Evolutionary conservation across 2,113 vertebrate genomes (phyloP).

Genomic region (Empidonax alnorum): DNA sequence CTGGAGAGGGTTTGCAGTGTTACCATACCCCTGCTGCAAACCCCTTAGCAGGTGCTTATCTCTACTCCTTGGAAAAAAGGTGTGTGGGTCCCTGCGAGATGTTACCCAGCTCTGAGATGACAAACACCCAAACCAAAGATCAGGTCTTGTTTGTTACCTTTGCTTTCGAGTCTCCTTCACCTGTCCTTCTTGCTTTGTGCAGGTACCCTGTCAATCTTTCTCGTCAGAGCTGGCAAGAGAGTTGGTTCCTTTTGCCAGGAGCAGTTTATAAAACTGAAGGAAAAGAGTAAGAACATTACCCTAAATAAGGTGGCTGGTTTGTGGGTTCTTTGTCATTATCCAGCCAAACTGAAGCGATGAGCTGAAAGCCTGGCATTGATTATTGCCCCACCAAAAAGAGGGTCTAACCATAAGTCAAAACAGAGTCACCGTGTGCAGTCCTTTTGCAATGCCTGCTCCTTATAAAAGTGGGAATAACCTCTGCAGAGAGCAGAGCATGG

Average conservation of each 20-base stretch:
- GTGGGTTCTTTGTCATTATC: neutral
- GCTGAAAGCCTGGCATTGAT: neutral
- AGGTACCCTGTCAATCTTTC: neutral
- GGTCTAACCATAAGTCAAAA: neutral
- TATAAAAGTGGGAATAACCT: constrained; percentile 18
- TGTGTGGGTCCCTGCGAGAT: neutral
- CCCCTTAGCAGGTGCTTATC: neutral
- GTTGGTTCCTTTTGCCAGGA: neutral
- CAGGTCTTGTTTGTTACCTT: neutral
- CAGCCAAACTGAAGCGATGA: neutral
- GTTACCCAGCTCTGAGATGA: neutral
- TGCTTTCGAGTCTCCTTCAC: constrained; percentile 28
- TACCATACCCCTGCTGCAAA: neutral
- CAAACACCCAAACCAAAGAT: neutral
- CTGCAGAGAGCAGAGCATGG: neutral
- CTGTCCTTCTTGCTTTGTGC: neutral
- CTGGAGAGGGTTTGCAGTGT: neutral
- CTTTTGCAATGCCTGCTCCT: neutral
- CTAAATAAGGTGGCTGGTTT: neutral
- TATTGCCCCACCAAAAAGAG: neutral
- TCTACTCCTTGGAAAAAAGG: neutral
- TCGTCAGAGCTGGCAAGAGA: neutral
- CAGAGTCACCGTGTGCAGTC: neutral
- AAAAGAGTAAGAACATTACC: constrained; percentile 11
- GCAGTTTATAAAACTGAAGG: neutral